Percentiles rank a stretch among this genome's conserved stretches.
phyloP scores from a whole-genome alignment of 2,888 invertebrate genomes.

The Malthinus seriepunctatus region DNA sequence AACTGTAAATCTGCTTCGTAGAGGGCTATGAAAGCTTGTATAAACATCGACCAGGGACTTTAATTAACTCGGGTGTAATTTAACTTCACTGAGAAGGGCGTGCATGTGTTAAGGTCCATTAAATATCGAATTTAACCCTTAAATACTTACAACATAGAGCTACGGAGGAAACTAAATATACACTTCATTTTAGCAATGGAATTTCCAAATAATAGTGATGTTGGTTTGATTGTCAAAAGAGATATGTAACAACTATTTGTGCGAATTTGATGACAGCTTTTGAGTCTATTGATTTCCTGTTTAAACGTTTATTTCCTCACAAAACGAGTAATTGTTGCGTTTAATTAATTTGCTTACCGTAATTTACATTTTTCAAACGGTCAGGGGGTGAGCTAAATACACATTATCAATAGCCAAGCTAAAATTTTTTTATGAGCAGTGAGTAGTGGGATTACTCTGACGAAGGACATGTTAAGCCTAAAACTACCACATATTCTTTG shows the following conservation, averaged over 20 bases:
- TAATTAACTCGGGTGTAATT: conserved; percentile 49
- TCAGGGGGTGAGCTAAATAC: no score
- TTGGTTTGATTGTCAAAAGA: conserved; percentile 10
- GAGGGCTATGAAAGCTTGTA: conserved; percentile 29
- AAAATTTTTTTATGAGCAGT: no score
- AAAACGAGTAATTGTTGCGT: no score
- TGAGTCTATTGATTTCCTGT: conserved; percentile 4
- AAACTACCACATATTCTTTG: no score
- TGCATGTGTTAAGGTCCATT: conserved; percentile 39
- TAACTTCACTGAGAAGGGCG: conserved; percentile 41
- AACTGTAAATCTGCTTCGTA: conserved; percentile 28
- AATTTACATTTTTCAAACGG: no score
- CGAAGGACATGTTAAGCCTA: no score
- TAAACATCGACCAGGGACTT: conserved; percentile 47
- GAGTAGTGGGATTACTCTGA: no score
- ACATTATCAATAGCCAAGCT: no score
- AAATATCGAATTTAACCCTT: conserved; percentile 35
- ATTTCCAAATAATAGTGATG: conserved; percentile 4
- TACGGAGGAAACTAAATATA: neutral
- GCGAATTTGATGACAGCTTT: conserved; percentile 7
- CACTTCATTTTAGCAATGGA: no score
- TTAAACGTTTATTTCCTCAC: conserved; percentile 11
- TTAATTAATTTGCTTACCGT: no score
- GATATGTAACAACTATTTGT: conserved; percentile 7
- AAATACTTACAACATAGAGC: conserved; percentile 18